Percentiles rank a stretch among this genome's conserved stretches.
Evolutionary conservation across 1,140 invertebrate genomes (phyloP).

Genomic region (Nephila pilipes): DNA sequence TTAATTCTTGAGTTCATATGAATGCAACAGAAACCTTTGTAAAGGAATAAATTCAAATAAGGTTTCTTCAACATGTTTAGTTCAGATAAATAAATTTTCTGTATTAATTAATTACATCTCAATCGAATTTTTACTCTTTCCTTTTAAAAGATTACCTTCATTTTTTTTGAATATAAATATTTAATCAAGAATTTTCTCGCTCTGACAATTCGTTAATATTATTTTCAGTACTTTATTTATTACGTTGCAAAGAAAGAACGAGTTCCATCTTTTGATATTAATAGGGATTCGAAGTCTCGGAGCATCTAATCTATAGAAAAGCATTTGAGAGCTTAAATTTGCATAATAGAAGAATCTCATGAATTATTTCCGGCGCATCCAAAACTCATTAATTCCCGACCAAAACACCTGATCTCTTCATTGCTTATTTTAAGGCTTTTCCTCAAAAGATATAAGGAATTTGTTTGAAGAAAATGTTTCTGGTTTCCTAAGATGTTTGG

Average conservation of each 20-base stretch:
- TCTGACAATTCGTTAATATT: neutral
- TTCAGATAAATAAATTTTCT: no score
- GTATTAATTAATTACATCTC: no score
- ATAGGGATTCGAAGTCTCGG: neutral
- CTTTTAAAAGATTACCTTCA: no score
- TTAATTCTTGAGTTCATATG: no score
- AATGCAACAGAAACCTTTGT: no score
- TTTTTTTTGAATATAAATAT: neutral
- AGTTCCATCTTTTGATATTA: neutral
- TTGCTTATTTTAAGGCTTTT: neutral
- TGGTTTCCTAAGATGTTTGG: neutral
- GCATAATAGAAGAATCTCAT: neutral
- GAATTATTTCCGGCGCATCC: neutral
- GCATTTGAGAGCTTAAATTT: neutral
- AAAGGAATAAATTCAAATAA: no score
- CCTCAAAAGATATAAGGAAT: neutral
- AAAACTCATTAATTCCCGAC: neutral
- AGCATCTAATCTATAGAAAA: slow-evolving; percentile 8
- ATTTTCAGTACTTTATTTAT: neutral
- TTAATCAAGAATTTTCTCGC: neutral
- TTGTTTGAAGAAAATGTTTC: neutral
- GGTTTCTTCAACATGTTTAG: no score
- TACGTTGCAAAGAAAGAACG: neutral
- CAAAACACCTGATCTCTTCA: slow-evolving; percentile 1
- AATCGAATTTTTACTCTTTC: no score